phyloP scores from a whole-genome alignment of 2,888 invertebrate genomes.

The Xylota segnis region DNA sequence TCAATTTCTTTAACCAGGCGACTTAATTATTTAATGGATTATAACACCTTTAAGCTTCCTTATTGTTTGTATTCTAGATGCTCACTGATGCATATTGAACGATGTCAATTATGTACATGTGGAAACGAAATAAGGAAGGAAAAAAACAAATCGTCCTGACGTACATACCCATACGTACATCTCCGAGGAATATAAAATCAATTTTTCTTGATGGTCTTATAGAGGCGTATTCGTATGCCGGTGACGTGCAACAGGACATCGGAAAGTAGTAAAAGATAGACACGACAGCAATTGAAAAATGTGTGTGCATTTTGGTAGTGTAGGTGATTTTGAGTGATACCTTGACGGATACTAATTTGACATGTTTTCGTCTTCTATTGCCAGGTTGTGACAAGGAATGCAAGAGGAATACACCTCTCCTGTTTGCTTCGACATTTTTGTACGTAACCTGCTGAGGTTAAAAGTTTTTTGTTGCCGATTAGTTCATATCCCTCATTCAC shows the following conservation, averaged over 20 bases:
- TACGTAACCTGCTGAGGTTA: no score
- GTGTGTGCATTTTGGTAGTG: no score
- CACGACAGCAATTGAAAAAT: neutral
- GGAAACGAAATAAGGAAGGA: neutral
- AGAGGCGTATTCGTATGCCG: neutral
- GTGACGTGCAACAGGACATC: conserved; percentile 28
- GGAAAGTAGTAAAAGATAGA: neutral
- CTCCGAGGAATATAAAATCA: neutral
- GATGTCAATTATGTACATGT: conserved; percentile 1
- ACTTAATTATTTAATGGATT: conserved; percentile 42
- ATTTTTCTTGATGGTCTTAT: neutral
- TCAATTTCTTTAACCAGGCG: conserved; percentile 27
- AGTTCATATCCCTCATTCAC: no score
- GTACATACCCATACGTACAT: neutral
- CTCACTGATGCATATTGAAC: neutral
- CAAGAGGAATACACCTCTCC: no score
- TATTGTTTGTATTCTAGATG: neutral
- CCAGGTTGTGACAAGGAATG: no score
- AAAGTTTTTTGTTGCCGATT: no score
- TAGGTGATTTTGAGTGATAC: no score
- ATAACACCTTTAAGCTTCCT: neutral
- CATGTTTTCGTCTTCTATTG: no score
- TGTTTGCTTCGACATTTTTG: no score
- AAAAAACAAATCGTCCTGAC: neutral
- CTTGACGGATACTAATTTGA: no score